Evolutionary conservation across 1,140 invertebrate genomes (phyloP), one percentile per base, ranked within the genome.

Genomic region (Ericerus pela): DNA sequence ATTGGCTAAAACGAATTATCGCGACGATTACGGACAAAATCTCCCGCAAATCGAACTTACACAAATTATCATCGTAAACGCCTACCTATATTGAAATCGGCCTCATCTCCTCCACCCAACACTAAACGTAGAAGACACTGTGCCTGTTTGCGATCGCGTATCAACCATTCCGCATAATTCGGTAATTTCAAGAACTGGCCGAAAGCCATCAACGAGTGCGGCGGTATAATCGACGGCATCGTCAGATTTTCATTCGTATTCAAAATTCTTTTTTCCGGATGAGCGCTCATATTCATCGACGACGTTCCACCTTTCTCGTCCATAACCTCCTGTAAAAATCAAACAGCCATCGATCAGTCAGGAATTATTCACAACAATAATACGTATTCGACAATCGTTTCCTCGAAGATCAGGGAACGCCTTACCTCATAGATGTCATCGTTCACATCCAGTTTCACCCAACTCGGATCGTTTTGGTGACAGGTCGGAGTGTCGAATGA

Each of bases 131-230:
- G 70, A 38, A 94, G 72, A 70, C 85, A 90, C 63, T 88, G 82
- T 0, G 90, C 89, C 41, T 83, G 79, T 62, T 84, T 80, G 53
- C 84, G 79, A 68, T 91, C 85, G 64, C 81, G 80, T 0, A 94
- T 71, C 27, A 96, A 65, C 2, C 89, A 84, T 66, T 89, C 87
- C 1, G 89, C 88, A 68, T 93, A 95, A 4, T 88, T 84, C 0
- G 88, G 88, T 56, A 95, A 69, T 41, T 88, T 75, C 8, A 95
- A 72, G 64, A 95, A 89, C 14, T 93, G 70, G 4, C 87, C 87
- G 67, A 95, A 90, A 1, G 90, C 89, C 10, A 87, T 82, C 27
- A 95, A 73, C 26, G 88, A 91, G 70, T 94, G 89, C 20, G 86
- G 81, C 2, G 91, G 89, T 28, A 94, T 84, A 16, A 61, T 78